A percentile compares a stretch with the other conserved stretches of the same genome.
These are phyloP conservation scores for Agelaius tricolor DNA, from an alignment of 2,113 vertebrate species.

Conservation along the genomic window DNA sequence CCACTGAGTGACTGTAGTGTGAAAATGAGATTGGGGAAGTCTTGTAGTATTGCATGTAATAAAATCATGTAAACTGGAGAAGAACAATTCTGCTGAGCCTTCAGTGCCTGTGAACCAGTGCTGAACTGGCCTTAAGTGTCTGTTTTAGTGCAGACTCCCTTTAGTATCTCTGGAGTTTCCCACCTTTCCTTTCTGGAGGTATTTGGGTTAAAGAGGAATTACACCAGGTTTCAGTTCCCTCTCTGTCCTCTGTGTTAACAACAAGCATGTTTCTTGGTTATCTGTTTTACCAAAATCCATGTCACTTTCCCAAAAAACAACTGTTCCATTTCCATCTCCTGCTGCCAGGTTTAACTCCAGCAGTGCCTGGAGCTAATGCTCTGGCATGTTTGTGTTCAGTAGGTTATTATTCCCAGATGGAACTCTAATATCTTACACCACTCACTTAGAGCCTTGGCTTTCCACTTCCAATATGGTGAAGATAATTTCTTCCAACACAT, in stretches of 20 bases:
- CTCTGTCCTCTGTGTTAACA: neutral
- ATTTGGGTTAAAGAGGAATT: neutral
- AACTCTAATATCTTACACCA: conserved; percentile 37
- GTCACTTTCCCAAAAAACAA: conserved; percentile 7
- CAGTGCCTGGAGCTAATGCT: conserved; percentile 32
- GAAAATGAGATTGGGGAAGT: neutral
- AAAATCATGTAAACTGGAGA: neutral
- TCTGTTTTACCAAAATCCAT: conserved; percentile 8
- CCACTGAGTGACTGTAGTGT: neutral
- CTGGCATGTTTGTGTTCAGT: conserved; percentile 40
- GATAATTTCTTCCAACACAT: conserved; percentile 71
- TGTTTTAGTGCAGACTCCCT: neutral
- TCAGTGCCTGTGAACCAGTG: neutral
- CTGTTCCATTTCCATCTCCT: neutral
- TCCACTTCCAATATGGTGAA: conserved; percentile 39
- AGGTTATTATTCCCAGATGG: conserved; percentile 73
- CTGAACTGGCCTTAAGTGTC: neutral
- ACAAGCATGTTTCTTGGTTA: neutral
- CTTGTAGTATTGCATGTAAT: neutral
- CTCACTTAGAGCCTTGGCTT: neutral
- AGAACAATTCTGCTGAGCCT: neutral
- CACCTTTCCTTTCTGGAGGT: neutral
- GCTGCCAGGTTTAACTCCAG: conserved; percentile 25
- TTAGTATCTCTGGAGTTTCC: neutral
- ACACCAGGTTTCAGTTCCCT: neutral